phyloP scores from a whole-genome alignment of 2,797 vertebrate genomes.

The Nyctibius grandis region DNA sequence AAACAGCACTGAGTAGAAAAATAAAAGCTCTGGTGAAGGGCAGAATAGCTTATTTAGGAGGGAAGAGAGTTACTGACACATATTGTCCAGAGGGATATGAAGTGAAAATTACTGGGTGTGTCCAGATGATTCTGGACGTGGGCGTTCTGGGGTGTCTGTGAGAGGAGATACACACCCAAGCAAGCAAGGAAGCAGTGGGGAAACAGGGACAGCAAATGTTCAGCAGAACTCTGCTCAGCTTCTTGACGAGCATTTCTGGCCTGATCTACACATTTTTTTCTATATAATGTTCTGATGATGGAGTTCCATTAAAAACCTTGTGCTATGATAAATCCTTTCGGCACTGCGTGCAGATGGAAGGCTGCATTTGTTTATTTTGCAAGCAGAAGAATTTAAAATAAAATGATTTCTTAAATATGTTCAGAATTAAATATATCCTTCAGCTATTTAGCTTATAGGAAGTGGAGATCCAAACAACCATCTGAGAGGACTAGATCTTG shows the following conservation, averaged over 20 bases:
- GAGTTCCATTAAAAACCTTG: neutral
- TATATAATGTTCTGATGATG: neutral
- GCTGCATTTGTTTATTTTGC: neutral
- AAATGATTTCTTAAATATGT: neutral
- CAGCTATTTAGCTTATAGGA: neutral
- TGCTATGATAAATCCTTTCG: neutral
- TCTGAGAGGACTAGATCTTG: neutral
- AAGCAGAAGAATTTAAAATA: neutral
- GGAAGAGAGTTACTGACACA: neutral
- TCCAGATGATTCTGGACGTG: neutral
- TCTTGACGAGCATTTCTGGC: neutral
- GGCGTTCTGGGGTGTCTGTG: neutral
- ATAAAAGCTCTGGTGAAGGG: neutral
- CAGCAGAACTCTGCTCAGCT: neutral
- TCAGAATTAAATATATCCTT: slow-evolving; percentile 16
- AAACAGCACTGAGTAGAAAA: neutral
- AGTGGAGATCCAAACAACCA: neutral
- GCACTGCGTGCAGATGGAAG: neutral
- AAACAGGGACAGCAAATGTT: neutral
- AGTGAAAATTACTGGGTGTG: neutral
- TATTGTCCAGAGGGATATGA: neutral
- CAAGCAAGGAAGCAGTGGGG: neutral
- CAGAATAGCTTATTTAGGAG: neutral
- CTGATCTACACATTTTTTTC: neutral
- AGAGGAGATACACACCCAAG: neutral